These are phyloP conservation scores for Troides aeacus DNA, from an alignment of 2,888 invertebrate species.

Conservation along the genomic window DNA sequence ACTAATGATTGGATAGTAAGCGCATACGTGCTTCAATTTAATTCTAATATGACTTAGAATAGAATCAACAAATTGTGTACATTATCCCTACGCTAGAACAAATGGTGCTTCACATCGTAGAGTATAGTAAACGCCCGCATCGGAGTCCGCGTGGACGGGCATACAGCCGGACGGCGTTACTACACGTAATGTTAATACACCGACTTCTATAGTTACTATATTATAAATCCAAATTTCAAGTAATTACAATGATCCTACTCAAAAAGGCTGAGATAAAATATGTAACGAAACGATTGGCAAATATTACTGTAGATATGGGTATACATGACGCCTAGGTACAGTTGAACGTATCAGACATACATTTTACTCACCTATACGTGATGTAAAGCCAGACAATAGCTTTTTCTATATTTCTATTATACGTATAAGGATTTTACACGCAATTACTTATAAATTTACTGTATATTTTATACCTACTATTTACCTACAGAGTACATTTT, in stretches of 20 bases:
- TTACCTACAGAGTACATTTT: constrained; percentile 51
- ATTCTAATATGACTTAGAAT: constrained; percentile 71
- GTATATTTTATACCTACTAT: constrained; percentile 66
- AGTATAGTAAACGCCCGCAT: constrained; percentile 50
- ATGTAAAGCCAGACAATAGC: constrained; percentile 66
- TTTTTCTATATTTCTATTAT: constrained; percentile 77
- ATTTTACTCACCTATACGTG: constrained; percentile 51
- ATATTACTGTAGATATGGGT: constrained; percentile 59
- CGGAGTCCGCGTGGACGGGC: constrained; percentile 36
- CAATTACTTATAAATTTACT: constrained; percentile 63
- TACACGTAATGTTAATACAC: constrained; percentile 67
- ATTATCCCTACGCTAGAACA: constrained; percentile 80
- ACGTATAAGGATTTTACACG: constrained; percentile 67
- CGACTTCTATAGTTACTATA: constrained; percentile 74
- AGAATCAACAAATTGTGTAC: constrained; percentile 75
- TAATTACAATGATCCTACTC: constrained; percentile 76
- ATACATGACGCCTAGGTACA: constrained; percentile 51
- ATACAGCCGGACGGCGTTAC: constrained; percentile 41
- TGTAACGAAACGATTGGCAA: constrained; percentile 72
- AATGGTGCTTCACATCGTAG: constrained; percentile 79
- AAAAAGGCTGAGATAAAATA: constrained; percentile 76
- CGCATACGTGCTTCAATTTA: constrained; percentile 65
- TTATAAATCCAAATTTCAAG: constrained; percentile 68
- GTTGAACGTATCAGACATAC: constrained; percentile 34
- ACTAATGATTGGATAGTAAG: constrained; percentile 69